Conservation (phyloP, 2,888 invertebrate species). For the Cephus nigrinus region DNA sequence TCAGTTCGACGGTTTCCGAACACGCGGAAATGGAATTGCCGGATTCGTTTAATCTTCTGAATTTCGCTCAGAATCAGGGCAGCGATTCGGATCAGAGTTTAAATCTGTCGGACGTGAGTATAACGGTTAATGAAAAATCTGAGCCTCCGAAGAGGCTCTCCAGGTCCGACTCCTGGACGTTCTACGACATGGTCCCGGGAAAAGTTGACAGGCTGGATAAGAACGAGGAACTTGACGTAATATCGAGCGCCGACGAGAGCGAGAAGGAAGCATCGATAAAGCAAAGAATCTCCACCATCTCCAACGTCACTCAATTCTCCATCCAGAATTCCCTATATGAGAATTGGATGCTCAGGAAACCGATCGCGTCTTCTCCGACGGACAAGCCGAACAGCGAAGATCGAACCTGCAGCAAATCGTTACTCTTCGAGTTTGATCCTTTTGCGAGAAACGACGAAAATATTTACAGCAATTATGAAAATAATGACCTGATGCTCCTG, state of each 20-base stretch:
- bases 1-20: constrained; percentile 57
- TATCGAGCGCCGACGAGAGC: constrained; percentile 50
- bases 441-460: constrained; percentile 43
- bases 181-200: constrained; percentile 64
- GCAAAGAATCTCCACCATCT: constrained; percentile 39
- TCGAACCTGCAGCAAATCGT: constrained; percentile 41
- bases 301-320: constrained; percentile 45
- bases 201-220: constrained; percentile 29
- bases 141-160: constrained; percentile 56
- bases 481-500: constrained; percentile 74
- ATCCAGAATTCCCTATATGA: constrained; percentile 67
- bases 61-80: constrained; percentile 43
- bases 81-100: constrained; percentile 45
- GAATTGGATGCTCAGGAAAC: constrained; percentile 56
- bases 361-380: not conserved
- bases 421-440: constrained; percentile 56
- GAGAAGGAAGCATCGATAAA: constrained; percentile 28
- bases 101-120: constrained; percentile 49
- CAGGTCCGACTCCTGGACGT: constrained; percentile 69
- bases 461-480: constrained; percentile 63
- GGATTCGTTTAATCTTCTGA: constrained; percentile 49
- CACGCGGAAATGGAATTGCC: constrained; percentile 67
- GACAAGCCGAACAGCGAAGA: constrained; percentile 56
- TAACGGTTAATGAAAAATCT: constrained; percentile 47
- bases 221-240: constrained; percentile 50